phyloP scores from a whole-genome alignment of 1,140 invertebrate genomes.

The Leptestheria dahalacensis region DNA sequence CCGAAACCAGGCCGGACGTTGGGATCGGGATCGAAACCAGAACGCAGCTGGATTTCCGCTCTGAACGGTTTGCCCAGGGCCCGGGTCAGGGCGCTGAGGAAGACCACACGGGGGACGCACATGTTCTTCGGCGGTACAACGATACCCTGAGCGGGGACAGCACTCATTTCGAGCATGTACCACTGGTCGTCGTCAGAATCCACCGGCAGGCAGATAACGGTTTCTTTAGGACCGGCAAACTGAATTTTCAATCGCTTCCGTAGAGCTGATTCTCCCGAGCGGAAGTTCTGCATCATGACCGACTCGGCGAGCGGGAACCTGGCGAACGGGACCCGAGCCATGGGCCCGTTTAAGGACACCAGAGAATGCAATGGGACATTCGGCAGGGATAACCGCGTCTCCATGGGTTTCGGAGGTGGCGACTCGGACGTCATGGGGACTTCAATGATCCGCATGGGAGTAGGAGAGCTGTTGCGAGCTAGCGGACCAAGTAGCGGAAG shows the following conservation, averaged over 20 bases:
- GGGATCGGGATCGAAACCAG: not conserved
- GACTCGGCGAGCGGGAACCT: not conserved
- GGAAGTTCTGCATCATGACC: not conserved
- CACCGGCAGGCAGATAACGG: not conserved
- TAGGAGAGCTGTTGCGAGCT: too few relatives aligned
- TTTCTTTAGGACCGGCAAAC: not conserved
- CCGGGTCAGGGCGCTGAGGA: not conserved
- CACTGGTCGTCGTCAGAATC: not conserved
- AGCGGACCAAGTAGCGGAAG: too few relatives aligned
- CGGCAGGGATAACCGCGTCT: too few relatives aligned
- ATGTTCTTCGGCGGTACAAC: not conserved
- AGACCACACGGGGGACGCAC: not conserved
- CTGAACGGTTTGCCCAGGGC: not conserved
- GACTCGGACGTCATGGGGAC: too few relatives aligned
- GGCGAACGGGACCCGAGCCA: not conserved
- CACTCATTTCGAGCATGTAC: not conserved
- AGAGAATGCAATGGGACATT: not conserved
- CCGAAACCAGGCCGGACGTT: not conserved
- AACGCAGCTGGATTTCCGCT: not conserved
- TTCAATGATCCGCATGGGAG: too few relatives aligned
- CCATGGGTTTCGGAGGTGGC: too few relatives aligned
- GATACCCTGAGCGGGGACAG: not conserved
- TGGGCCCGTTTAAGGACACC: not conserved
- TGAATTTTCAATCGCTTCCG: not conserved
- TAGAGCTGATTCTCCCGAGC: not conserved